A percentile compares a stretch with the other conserved stretches of the same genome.
Evolutionary conservation across 2,113 vertebrate genomes (phyloP).

Genomic region (Zootoca vivipara): DNA sequence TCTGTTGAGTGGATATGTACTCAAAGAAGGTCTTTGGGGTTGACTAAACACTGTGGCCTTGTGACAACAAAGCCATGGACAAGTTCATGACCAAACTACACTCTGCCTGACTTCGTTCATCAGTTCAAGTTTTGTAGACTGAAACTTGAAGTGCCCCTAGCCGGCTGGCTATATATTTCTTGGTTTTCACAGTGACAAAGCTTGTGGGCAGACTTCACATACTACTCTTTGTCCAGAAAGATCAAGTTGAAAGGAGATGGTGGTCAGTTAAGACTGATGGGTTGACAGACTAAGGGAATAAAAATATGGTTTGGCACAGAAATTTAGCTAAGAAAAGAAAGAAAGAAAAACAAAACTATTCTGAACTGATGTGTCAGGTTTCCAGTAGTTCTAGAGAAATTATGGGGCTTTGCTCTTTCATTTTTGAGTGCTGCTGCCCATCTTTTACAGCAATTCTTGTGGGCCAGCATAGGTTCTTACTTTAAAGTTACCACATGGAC

Average conservation of each 20-base stretch:
- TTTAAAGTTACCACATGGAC: background rate
- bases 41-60: slow-evolving; percentile 36
- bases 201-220: background rate
- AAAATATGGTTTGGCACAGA: background rate
- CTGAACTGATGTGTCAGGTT: slow-evolving; percentile 12
- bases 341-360: background rate
- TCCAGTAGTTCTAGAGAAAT: background rate
- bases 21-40: slow-evolving; percentile 43
- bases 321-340: background rate
- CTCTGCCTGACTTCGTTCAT: slow-evolving; percentile 2
- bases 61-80: slow-evolving; percentile 29
- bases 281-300: background rate
- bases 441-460: background rate
- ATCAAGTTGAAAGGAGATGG: background rate
- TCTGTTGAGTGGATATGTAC: slow-evolving; percentile 23
- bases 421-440: background rate
- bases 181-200: slow-evolving; percentile 22
- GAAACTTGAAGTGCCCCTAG: background rate
- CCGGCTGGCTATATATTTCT: slow-evolving; percentile 6
- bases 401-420: background rate
- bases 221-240: slow-evolving; percentile 13
- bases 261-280: background rate
- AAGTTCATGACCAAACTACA: slow-evolving; percentile 20
- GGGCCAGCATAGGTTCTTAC: background rate
- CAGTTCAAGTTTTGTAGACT: slow-evolving; percentile 19